These are phyloP conservation scores for Pollenia angustigena DNA, from an alignment of 2,888 invertebrate genomes.

Conservation along the genomic window DNA sequence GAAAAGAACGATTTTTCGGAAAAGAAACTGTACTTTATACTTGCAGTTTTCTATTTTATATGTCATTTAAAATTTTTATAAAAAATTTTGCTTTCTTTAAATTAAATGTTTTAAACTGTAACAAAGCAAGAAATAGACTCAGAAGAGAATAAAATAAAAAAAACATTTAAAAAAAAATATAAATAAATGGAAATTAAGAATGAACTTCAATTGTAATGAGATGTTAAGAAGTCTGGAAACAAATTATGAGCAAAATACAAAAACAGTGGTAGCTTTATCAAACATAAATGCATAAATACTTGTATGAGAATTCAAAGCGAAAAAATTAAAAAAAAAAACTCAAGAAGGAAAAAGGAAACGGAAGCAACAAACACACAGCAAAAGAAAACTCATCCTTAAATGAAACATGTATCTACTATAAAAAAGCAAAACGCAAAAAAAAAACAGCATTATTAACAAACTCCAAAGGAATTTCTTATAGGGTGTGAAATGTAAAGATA, in stretches of 20 bases:
- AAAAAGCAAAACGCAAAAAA: constrained; percentile 23
- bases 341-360: constrained; percentile 42
- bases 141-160: background rate
- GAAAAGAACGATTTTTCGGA: too few relatives aligned
- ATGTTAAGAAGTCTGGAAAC: constrained; percentile 50
- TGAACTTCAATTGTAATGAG: constrained; percentile 62
- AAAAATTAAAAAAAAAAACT: background rate
- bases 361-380: constrained; percentile 36
- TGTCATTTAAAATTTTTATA: too few relatives aligned
- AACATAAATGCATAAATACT: background rate
- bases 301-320: background rate
- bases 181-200: constrained; percentile 36
- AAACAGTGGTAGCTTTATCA: background rate
- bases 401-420: background rate
- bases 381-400: background rate
- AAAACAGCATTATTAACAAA: constrained; percentile 29
- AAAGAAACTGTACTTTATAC: too few relatives aligned
- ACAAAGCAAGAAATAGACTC: background rate
- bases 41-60: too few relatives aligned
- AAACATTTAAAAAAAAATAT: background rate
- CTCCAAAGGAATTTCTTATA: background rate
- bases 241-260: constrained; percentile 22
- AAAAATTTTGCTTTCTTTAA: background rate
- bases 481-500: constrained; percentile 11
- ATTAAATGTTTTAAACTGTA: background rate